Conservation (phyloP, 2,797 vertebrate genomes). For the Diplodus puntazzo region DNA sequence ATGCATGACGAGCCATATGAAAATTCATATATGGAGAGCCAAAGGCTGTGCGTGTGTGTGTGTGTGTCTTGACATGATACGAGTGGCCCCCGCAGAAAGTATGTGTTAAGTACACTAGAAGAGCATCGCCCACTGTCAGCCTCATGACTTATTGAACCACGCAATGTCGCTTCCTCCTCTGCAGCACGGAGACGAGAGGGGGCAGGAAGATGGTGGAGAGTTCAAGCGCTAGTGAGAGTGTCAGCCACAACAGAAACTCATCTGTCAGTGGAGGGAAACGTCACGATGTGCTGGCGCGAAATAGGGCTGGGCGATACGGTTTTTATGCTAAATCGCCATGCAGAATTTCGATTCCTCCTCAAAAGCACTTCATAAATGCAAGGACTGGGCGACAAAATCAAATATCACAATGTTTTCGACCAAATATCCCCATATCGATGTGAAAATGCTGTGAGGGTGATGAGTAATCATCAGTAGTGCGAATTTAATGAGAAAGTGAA, state of each 20-base stretch:
- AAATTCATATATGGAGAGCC: constrained; percentile 36
- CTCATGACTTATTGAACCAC: constrained; percentile 37
- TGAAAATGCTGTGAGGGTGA: too few species aligned
- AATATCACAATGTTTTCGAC: too few species aligned
- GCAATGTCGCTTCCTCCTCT: too few species aligned
- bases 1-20: constrained; percentile 38
- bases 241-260: constrained; percentile 5
- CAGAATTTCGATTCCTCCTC: too few species aligned
- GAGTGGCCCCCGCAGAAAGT: not conserved
- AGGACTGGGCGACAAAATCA: too few species aligned
- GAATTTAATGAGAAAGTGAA: too few species aligned
- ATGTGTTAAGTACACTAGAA: constrained; percentile 20
- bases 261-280: not conserved
- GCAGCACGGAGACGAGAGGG: constrained; percentile 9
- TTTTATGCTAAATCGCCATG: too few species aligned
- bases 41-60: not conserved
- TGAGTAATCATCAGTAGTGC: too few species aligned
- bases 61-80: not conserved
- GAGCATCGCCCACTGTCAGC: constrained; percentile 10
- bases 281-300: not conserved
- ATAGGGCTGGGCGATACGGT: too few species aligned
- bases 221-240: constrained; percentile 21
- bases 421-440: too few species aligned
- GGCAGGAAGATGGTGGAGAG: constrained; percentile 6
- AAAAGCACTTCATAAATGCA: too few species aligned